These are phyloP conservation scores for Drosophila peninsularis DNA, from an alignment of 2,888 invertebrate species.

Conservation along the genomic window DNA sequence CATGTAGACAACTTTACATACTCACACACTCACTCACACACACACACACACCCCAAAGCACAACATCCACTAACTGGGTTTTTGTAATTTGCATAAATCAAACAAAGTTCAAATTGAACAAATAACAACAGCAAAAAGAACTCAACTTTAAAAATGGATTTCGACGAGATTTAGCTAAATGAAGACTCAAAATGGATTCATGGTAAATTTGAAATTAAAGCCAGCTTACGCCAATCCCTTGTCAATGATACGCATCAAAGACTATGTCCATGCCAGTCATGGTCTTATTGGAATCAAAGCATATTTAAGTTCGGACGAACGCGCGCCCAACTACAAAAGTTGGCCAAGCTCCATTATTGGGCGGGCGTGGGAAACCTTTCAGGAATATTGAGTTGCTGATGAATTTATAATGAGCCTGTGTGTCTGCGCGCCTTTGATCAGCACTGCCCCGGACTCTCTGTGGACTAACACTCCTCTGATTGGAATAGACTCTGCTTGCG, in stretches of 20 bases:
- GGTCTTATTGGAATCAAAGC: constrained; percentile 61
- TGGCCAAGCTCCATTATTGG: constrained; percentile 13
- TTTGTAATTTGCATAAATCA: constrained; percentile 53
- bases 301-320: constrained; percentile 49
- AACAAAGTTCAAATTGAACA: constrained; percentile 31
- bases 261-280: constrained; percentile 44
- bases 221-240: constrained; percentile 31
- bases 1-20: constrained; percentile 1
- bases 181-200: constrained; percentile 46
- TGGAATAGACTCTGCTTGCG: not conserved
- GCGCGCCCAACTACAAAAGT: constrained; percentile 20
- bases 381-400: constrained; percentile 32
- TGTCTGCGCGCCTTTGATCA: constrained; percentile 20
- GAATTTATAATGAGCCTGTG: constrained; percentile 36
- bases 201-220: constrained; percentile 49
- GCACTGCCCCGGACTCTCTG: constrained; percentile 8
- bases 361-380: constrained; percentile 22
- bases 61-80: not conserved
- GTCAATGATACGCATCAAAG: constrained; percentile 25
- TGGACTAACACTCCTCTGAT: not conserved
- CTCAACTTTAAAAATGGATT: constrained; percentile 17
- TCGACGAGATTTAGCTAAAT: constrained; percentile 57
- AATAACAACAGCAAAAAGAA: constrained; percentile 25
- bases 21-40: not conserved
- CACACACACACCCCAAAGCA: not conserved